phyloP scores from a whole-genome alignment of 2,113 vertebrate species.

The Anser cygnoides region DNA sequence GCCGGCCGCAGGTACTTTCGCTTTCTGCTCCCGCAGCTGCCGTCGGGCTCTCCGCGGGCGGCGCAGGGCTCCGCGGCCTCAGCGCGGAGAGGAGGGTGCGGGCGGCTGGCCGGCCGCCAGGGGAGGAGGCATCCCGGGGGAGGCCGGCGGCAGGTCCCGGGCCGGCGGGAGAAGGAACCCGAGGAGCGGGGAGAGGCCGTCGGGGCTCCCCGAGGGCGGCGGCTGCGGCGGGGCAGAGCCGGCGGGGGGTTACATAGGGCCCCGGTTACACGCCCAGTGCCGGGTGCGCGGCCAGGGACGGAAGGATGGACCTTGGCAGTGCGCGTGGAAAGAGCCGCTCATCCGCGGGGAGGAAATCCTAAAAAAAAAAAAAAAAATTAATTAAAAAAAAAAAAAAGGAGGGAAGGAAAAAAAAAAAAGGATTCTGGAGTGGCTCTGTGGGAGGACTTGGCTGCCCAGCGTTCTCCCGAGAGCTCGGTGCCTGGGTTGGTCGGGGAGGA shows the following conservation, averaged over 20 bases:
- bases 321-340: conserved; percentile 37
- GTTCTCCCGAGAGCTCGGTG: not conserved
- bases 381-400: no score
- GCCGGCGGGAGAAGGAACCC: not conserved
- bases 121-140: not conserved
- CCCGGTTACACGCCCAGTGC: conserved; percentile 49
- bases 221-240: not conserved
- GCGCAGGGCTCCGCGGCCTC: not conserved
- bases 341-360: not conserved
- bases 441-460: not conserved
- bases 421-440: not conserved
- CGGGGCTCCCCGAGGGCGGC: no score
- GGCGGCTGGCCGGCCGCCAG: not conserved
- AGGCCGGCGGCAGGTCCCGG: no score
- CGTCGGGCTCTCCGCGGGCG: not conserved
- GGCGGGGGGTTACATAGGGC: conserved; percentile 33
- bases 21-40: conserved; percentile 1
- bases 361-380: not conserved
- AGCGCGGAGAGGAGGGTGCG: not conserved
- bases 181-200: no score
- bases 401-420: not conserved
- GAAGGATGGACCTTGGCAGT: conserved; percentile 56
- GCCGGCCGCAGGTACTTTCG: conserved; percentile 2
- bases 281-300: not conserved
- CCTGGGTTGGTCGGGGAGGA: not conserved